Conservation (phyloP, 35 echinoderm and acorn worm species). For the Ptychodera flava region DNA sequence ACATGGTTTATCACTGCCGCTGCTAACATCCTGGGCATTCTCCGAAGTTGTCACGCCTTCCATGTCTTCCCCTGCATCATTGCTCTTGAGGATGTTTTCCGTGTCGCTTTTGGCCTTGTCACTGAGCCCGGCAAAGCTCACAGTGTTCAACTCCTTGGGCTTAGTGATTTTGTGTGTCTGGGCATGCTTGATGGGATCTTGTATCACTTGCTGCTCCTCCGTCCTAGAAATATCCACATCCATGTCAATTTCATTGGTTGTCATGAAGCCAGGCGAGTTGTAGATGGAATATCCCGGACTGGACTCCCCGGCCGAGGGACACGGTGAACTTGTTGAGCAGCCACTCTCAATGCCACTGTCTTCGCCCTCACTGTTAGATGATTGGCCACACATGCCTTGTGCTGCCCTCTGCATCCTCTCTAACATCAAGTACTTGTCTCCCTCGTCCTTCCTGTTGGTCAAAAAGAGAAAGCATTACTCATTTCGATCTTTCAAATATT, state of each 20-base stretch:
- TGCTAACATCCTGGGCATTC: not conserved
- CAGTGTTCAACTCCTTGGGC: not conserved
- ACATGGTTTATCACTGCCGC: not conserved
- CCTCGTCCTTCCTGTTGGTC: conserved; percentile 85
- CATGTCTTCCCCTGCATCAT: not conserved
- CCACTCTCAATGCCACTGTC: conserved; percentile 12
- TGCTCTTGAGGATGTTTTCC: not conserved
- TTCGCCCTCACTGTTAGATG: not conserved
- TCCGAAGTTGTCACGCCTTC: not conserved
- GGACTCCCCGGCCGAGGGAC: conserved; percentile 14
- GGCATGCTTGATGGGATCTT: not conserved
- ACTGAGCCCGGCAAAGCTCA: not conserved
- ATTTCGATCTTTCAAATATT: not conserved
- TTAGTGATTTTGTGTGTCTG: not conserved
- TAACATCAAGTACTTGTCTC: conserved; percentile 66
- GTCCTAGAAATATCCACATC: not conserved
- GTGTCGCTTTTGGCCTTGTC: not conserved
- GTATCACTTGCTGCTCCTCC: not conserved
- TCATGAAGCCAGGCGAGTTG: not conserved
- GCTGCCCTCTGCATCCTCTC: conserved; percentile 58
- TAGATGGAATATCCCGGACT: conserved; percentile 20
- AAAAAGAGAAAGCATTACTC: conserved; percentile 14
- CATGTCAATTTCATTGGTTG: not conserved
- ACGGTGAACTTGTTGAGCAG: conserved; percentile 9
- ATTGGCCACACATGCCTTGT: not conserved